Conservation (phyloP, 1,140 invertebrate genomes). For the Drosophila sproati region DNA sequence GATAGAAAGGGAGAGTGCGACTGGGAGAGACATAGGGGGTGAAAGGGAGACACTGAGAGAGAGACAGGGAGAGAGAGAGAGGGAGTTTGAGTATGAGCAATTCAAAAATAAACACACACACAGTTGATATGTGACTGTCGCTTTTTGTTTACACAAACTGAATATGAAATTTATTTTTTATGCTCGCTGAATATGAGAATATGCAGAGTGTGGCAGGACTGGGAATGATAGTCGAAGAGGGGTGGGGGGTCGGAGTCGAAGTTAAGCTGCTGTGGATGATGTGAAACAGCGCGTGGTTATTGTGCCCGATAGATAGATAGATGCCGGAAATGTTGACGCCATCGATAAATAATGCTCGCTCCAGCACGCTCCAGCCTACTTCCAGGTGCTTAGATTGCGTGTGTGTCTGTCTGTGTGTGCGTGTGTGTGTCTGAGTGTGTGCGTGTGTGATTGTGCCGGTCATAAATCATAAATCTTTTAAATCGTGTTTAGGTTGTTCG, state of each 20-base stretch:
- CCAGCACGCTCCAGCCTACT: conserved; percentile 15
- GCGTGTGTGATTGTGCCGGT: conserved; percentile 39
- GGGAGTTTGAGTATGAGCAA: conserved; percentile 1
- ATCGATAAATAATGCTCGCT: conserved; percentile 75
- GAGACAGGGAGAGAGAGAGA: no score
- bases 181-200: conserved; percentile 1
- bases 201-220: background rate
- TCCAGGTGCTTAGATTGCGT: conserved; percentile 41
- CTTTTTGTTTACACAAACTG: conserved; percentile 70
- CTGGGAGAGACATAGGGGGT: no score
- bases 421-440: background rate
- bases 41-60: no score
- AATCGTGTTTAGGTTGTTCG: conserved; percentile 60
- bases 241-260: background rate
- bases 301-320: conserved; percentile 13
- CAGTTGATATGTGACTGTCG: conserved; percentile 66
- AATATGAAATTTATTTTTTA: conserved; percentile 64
- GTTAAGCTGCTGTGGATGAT: conserved; percentile 37
- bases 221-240: background rate
- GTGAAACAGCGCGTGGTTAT: conserved; percentile 7
- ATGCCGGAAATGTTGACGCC: conserved; percentile 38
- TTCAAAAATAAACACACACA: conserved; percentile 20
- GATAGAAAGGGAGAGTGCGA: no score
- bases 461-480: conserved; percentile 79
- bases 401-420: background rate